Conservation (phyloP, 2,113 vertebrate genomes). For the Tetrao urogallus region DNA sequence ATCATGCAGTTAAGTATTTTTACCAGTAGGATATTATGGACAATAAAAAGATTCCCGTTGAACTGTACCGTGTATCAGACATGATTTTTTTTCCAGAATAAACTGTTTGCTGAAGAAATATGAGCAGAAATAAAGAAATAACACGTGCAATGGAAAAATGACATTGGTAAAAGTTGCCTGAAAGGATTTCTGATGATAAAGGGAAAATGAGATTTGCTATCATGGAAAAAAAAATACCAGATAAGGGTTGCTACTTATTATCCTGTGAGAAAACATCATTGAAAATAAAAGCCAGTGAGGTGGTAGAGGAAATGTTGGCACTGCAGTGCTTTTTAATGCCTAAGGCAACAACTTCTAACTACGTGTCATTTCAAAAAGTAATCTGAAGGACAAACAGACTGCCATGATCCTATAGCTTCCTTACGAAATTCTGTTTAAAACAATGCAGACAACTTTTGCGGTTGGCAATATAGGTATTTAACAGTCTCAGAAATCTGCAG, state of each 20-base stretch:
- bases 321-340: background rate
- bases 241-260: background rate
- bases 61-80: background rate
- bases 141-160: background rate
- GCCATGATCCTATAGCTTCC: background rate
- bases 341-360: background rate
- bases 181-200: background rate
- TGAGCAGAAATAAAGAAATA: background rate
- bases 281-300: background rate
- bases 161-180: background rate
- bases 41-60: background rate
- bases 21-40: accelerated
- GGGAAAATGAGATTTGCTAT: background rate
- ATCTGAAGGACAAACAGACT: background rate
- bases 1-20: background rate
- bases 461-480: background rate
- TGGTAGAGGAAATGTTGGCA: background rate
- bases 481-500: background rate
- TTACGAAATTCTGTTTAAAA: background rate
- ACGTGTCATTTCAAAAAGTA: background rate
- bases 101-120: background rate
- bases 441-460: background rate
- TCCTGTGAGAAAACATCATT: background rate
- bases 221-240: background rate
- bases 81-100: background rate